Evolutionary conservation across 2,888 invertebrate species (phyloP), one percentile per base, ranked within the genome.

Genomic region (Prionchulus punctatus): DNA sequence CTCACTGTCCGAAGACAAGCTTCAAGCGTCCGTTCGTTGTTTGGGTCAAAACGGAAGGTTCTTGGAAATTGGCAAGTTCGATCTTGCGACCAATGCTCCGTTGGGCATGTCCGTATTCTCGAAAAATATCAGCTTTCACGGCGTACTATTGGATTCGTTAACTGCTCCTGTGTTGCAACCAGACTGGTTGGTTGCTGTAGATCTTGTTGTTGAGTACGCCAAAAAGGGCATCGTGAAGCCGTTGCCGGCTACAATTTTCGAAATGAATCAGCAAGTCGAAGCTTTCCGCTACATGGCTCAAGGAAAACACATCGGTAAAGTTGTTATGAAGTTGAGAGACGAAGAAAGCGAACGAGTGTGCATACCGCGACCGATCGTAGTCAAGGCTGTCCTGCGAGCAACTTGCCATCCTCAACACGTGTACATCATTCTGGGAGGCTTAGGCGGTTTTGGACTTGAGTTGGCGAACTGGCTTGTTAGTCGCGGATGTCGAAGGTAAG

Each of bases 261-360:
- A 62, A 25, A 61, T 63, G 26, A 80, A 82, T 65, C 86, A 92
- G 76, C 81, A 89, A 26, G 94, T 96, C 73, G 67, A 69, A 49
- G 69, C 69, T 4, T 69, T 69, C 64, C 68, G 78, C 62, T 88
- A 79, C 74, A 94, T 96, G 90, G 94, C 92, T 23, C 84, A 88
- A 7, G 96, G 96, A 59, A 89, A 88, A 72, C 96, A 96, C 75
- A 89, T 94, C 67, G 96, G 96, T 64, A 96, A 96, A 79, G 94
- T 96, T 53, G 73, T 94, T 53, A 73, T 96, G 61, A 85, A 89
- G 65, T 82, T 91, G 56, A 79, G 85, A 60, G 82, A 84, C 30
- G 90, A 89, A 73, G 86, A 86, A 70, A 43, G 28, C 4, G 26
- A 23, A 2, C 61, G 61, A 67, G 75, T 77, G 72, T 59, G 56